These are phyloP conservation scores for Nilaparvata lugens DNA, from an alignment of 1,140 invertebrate species.

Conservation along the genomic window DNA sequence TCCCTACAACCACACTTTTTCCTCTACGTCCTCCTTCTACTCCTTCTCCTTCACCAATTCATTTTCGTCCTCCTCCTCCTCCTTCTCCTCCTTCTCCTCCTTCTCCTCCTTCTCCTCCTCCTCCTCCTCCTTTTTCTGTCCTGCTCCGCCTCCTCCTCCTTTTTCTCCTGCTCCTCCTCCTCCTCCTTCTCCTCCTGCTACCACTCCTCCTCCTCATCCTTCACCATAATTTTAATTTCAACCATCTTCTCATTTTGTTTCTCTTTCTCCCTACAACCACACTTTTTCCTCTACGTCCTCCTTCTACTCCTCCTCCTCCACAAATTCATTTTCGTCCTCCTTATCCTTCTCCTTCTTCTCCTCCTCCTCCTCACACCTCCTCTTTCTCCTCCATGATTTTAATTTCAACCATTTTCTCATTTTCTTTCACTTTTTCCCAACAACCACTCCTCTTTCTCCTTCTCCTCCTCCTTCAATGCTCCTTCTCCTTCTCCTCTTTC, in stretches of 20 bases:
- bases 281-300: too few relatives aligned
- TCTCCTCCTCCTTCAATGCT: background rate
- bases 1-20: background rate
- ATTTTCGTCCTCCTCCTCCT: background rate
- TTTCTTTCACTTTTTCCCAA: background rate
- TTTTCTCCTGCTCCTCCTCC: background rate
- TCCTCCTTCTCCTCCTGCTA: background rate
- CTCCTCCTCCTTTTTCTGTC: background rate
- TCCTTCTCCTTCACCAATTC: background rate
- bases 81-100: background rate
- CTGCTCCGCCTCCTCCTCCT: background rate
- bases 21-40: background rate
- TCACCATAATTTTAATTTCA: background rate
- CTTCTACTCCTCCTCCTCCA: background rate
- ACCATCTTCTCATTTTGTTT: background rate
- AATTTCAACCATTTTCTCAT: too few relatives aligned
- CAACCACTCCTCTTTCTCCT: background rate
- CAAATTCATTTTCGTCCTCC: too few relatives aligned
- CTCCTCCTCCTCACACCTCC: background rate
- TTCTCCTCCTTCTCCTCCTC: background rate
- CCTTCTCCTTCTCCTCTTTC: background rate
- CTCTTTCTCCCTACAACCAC: background rate
- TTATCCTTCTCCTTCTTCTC: background rate
- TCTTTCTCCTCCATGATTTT: too few relatives aligned
- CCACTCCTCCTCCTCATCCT: background rate